These are phyloP conservation scores for Auanema freiburgensis DNA, from an alignment of 2,888 invertebrate genomes.

Conservation along the genomic window DNA sequence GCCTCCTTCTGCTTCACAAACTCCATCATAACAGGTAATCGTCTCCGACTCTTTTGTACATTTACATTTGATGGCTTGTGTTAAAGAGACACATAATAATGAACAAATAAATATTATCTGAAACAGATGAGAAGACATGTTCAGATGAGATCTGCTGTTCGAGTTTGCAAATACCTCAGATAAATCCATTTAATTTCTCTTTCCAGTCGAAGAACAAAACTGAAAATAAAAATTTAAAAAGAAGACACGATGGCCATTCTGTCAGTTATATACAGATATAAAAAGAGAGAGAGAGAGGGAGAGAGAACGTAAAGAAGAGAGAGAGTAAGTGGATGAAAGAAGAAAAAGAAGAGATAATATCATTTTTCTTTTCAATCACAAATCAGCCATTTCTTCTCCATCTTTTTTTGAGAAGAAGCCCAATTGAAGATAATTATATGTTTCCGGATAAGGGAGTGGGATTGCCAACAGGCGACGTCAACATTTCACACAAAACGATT, in stretches of 20 bases:
- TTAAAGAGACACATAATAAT: conserved; percentile 12
- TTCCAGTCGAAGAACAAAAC: neutral
- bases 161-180: conserved; percentile 2
- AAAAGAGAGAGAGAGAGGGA: conserved; percentile 2
- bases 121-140: neutral
- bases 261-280: neutral
- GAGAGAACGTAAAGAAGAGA: too few species aligned
- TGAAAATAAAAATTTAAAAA: neutral
- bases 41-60: conserved; percentile 53
- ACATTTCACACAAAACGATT: too few species aligned
- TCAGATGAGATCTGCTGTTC: too few species aligned
- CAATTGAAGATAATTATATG: too few species aligned
- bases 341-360: neutral
- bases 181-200: conserved; percentile 6
- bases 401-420: too few species aligned
- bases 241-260: neutral
- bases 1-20: conserved; percentile 45
- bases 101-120: conserved; percentile 17
- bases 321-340: conserved; percentile 1
- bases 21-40: conserved; percentile 41
- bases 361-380: too few species aligned
- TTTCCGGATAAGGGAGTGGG: too few species aligned
- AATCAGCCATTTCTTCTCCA: too few species aligned
- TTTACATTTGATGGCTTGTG: conserved; percentile 40
- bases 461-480: too few species aligned